Percentiles rank a stretch among this genome's conserved stretches.
phyloP scores from a whole-genome alignment of 2,797 vertebrate genomes.

The Gymnodraco acuticeps region DNA sequence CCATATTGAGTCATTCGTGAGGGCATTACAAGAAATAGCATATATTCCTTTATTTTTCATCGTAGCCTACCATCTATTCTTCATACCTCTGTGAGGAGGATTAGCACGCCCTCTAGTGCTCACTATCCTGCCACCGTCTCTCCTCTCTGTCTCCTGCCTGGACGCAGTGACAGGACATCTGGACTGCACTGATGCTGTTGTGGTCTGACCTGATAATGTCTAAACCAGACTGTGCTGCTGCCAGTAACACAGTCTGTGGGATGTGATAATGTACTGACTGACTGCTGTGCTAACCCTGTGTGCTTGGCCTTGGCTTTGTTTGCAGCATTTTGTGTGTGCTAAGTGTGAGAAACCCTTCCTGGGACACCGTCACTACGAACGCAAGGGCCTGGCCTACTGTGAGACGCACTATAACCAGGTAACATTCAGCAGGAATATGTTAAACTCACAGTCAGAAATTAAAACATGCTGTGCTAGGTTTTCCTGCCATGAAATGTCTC shows the following conservation, averaged over 20 bases:
- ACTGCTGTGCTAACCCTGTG: slow-evolving; percentile 60
- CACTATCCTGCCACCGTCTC: not conserved
- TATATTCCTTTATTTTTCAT: not conserved
- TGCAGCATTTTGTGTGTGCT: slow-evolving; percentile 89
- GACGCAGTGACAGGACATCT: slow-evolving; percentile 42
- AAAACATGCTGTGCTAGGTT: not conserved
- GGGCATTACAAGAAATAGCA: not conserved
- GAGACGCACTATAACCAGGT: slow-evolving; percentile 99
- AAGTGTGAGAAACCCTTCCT: slow-evolving; percentile 98
- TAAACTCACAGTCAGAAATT: slow-evolving; percentile 1
- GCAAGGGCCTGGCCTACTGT: slow-evolving; percentile 98
- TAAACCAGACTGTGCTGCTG: slow-evolving; percentile 22
- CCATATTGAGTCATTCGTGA: not conserved
- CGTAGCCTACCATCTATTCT: not conserved
- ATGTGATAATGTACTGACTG: slow-evolving; percentile 47
- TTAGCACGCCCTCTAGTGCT: slow-evolving; percentile 10
- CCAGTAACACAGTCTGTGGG: slow-evolving; percentile 25
- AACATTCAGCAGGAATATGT: slow-evolving; percentile 40
- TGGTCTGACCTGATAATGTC: slow-evolving; percentile 47
- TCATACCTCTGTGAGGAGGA: slow-evolving; percentile 12
- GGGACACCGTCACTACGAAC: slow-evolving; percentile 98
- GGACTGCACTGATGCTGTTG: slow-evolving; percentile 38
- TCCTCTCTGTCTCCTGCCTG: slow-evolving; percentile 25
- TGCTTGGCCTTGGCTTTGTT: slow-evolving; percentile 73
- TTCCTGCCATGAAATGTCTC: not conserved